Evolutionary conservation across 2,888 invertebrate genomes (phyloP), one percentile per base, ranked within the genome.

Genomic region (Drosophila helvetica): DNA sequence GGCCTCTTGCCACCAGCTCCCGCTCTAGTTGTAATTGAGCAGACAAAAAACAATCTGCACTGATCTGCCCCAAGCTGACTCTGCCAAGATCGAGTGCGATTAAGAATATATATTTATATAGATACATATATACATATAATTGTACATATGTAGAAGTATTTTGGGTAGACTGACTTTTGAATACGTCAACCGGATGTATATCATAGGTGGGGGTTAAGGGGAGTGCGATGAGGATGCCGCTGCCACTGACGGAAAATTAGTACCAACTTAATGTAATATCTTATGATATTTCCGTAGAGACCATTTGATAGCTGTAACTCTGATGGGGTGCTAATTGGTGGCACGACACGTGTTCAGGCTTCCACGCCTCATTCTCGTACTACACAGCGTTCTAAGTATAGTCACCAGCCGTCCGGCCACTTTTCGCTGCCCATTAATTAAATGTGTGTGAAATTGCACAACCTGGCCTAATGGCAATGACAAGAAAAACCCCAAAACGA

Each of bases 1-100:
- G 6, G 7, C 38, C 27, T 8, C 27, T 27, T 25, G 7, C 7
- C 27, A 8, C 25, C 33, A 30, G 18, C 25, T 10, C 22, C 9
- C 33, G 30, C n/a, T 9, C 43, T 4, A 54, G 54, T 55, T 61
- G 43, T 75, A 80, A 73, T 82, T 74, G 63, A 72, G 58, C 71
- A 52, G 3, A 68, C 69, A 30, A 52, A 46, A 38, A 53, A 70
- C 63, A 80, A 71, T 80, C 82, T 81, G 83, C 83, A 76, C 60
- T 73, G 64, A 80, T 83, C 83, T 74, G 80, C 74, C 68, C 70
- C 72, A 80, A 80, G 68, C 72, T 69, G 70, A 63, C 42, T 65
- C 4, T 12, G 53, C 53, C 54, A 63, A 48, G 65, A 65, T 65
- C 54, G 53, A n/a, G 18, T 38, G 27, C 18, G 50, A 47, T 30